These are phyloP conservation scores for Selene dorsalis DNA, from an alignment of 2,797 vertebrate species.

Conservation along the genomic window DNA sequence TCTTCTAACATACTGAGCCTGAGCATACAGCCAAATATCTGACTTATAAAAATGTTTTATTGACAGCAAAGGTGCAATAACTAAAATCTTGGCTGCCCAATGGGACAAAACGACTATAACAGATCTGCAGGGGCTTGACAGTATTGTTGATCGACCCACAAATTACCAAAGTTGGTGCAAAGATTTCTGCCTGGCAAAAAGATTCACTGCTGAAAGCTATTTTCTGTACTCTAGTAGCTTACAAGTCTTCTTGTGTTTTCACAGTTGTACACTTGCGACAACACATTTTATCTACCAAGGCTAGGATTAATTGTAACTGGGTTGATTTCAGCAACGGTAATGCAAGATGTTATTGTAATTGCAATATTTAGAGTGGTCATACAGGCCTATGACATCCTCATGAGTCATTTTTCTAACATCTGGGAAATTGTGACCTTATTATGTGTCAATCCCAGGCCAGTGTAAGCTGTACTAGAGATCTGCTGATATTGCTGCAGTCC, in stretches of 20 bases:
- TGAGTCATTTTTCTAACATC: slow-evolving; percentile 14
- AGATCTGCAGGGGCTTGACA: slow-evolving; percentile 50
- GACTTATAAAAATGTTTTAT: slow-evolving; percentile 49
- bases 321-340: neutral
- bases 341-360: neutral
- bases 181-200: slow-evolving; percentile 24
- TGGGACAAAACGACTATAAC: slow-evolving; percentile 45
- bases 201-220: slow-evolving; percentile 34
- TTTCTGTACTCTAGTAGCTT: slow-evolving; percentile 23
- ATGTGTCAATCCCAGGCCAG: slow-evolving; percentile 13
- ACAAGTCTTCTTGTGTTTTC: slow-evolving; percentile 14
- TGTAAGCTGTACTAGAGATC: slow-evolving; percentile 22
- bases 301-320: neutral
- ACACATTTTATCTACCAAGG: neutral
- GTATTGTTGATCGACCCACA: slow-evolving; percentile 51
- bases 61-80: slow-evolving; percentile 36
- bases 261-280: slow-evolving; percentile 3
- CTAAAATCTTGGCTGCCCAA: slow-evolving; percentile 29
- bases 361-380: neutral
- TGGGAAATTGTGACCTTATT: slow-evolving; percentile 32
- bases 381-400: neutral
- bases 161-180: slow-evolving; percentile 39
- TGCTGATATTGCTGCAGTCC: slow-evolving; percentile 7
- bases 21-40: slow-evolving; percentile 43
- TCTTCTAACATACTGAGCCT: slow-evolving; percentile 37